Conservation (phyloP, 2,888 invertebrate species). For the Clitarchus hookeri region DNA sequence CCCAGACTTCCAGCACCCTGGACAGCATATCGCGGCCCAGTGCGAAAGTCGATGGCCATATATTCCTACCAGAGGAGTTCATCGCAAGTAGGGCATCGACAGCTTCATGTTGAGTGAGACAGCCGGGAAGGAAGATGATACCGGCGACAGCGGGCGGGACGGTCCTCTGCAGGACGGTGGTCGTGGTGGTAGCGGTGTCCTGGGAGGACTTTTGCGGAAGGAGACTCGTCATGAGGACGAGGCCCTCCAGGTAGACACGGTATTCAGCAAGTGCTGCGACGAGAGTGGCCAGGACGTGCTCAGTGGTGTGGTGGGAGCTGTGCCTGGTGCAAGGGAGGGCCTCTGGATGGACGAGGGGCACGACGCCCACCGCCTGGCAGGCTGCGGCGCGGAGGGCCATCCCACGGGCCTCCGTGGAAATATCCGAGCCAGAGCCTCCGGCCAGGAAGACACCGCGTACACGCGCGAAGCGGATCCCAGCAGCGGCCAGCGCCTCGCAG, state of each 20-base stretch:
- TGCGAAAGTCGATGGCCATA: neutral
- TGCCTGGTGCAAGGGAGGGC: neutral
- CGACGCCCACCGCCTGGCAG: neutral
- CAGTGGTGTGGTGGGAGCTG: neutral
- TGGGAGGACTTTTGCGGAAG: neutral
- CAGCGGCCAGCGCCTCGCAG: neutral
- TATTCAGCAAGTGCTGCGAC: neutral
- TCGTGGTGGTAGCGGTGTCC: neutral
- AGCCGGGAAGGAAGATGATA: neutral
- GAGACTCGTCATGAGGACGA: neutral
- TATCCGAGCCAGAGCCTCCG: neutral
- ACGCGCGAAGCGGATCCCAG: neutral
- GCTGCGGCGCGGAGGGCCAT: neutral
- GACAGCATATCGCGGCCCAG: neutral
- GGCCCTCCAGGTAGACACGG: slow-evolving; percentile 6
- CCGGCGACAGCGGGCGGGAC: neutral
- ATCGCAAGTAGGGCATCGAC: neutral
- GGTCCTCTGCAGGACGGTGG: neutral
- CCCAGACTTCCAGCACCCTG: neutral
- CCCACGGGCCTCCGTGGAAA: neutral
- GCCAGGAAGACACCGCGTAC: neutral
- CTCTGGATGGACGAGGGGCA: neutral
- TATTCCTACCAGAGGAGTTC: neutral
- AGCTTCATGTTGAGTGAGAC: neutral
- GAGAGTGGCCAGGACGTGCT: neutral